Conservation (phyloP, 2,888 invertebrate species). For the Drosophila aldrichi region DNA sequence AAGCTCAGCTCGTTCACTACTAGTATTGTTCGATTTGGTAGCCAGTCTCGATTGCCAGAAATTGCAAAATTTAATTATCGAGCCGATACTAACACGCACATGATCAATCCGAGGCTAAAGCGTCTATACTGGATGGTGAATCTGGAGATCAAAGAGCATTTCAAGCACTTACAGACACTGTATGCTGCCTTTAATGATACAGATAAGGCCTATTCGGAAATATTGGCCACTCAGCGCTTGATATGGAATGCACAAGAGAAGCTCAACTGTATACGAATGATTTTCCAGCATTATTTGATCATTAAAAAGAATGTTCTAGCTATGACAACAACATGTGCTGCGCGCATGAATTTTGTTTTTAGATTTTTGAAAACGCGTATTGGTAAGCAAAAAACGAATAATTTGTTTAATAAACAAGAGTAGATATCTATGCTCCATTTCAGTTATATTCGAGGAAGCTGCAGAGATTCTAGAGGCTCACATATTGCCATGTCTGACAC, state of each 20-base stretch:
- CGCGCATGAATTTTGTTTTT: conserved; percentile 88
- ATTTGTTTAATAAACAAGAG: not conserved
- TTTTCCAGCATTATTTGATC: conserved; percentile 87
- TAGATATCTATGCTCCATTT: conserved; percentile 41
- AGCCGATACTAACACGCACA: conserved; percentile 47
- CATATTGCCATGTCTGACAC: conserved; percentile 90
- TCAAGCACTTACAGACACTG: conserved; percentile 69
- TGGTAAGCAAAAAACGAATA: conserved; percentile 84
- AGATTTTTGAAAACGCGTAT: conserved; percentile 88
- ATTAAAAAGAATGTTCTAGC: conserved; percentile 88
- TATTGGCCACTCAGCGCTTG: conserved; percentile 66
- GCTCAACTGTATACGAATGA: conserved; percentile 86
- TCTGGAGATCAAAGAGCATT: conserved; percentile 70
- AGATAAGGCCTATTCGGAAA: conserved; percentile 68
- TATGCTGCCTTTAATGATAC: conserved; percentile 75
- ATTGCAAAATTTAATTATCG: conserved; percentile 87
- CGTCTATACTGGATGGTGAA: conserved; percentile 71
- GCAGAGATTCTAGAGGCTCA: conserved; percentile 95
- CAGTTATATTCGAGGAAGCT: conserved; percentile 94
- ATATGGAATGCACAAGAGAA: conserved; percentile 81
- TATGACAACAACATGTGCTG: conserved; percentile 92
- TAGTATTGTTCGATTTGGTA: conserved; percentile 89
- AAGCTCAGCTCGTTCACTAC: conserved; percentile 88
- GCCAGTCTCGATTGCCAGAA: conserved; percentile 88
- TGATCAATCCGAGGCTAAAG: conserved; percentile 68